Percentiles rank a stretch among this genome's conserved stretches.
Evolutionary conservation across 35 echinoderm and acorn worm species (phyloP).

Genomic region (Ptychodera flava): DNA sequence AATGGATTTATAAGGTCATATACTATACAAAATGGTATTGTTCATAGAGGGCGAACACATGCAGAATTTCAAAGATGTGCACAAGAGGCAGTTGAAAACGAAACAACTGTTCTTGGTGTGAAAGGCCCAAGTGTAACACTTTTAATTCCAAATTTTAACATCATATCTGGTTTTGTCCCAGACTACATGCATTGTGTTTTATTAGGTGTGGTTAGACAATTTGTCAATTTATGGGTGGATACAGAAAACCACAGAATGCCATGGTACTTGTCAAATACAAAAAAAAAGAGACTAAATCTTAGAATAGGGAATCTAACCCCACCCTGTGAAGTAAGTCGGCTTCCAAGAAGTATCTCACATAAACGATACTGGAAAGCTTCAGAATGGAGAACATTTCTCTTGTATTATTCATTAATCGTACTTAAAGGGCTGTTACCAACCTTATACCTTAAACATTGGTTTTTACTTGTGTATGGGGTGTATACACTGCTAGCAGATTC

Average conservation of each 20-base stretch:
- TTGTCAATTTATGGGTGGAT: constrained; percentile 13
- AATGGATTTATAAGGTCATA: constrained; percentile 5
- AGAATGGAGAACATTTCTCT: constrained; percentile 28
- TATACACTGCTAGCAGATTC: neutral
- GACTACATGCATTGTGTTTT: constrained; percentile 22
- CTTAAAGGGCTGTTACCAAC: constrained; percentile 5
- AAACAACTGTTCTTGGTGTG: constrained; percentile 5
- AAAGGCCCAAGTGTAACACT: constrained; percentile 15
- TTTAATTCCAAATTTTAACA: neutral
- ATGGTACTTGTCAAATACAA: constrained; percentile 6
- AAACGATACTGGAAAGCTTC: constrained; percentile 23
- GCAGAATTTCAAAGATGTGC: neutral
- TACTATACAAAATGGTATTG: neutral
- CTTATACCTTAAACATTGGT: constrained; percentile 12
- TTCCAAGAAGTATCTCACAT: constrained; percentile 14
- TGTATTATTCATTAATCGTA: constrained; percentile 21
- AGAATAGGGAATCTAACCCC: constrained; percentile 5
- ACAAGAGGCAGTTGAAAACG: neutral
- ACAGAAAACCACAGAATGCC: neutral
- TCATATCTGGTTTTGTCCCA: neutral
- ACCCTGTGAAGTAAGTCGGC: constrained; percentile 15
- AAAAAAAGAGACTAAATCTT: neutral
- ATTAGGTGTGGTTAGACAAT: constrained; percentile 2
- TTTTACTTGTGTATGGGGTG: constrained; percentile 15
- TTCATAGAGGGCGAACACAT: neutral